Conservation (phyloP, 1,140 invertebrate genomes). For the Aphelenchoides besseyi region DNA sequence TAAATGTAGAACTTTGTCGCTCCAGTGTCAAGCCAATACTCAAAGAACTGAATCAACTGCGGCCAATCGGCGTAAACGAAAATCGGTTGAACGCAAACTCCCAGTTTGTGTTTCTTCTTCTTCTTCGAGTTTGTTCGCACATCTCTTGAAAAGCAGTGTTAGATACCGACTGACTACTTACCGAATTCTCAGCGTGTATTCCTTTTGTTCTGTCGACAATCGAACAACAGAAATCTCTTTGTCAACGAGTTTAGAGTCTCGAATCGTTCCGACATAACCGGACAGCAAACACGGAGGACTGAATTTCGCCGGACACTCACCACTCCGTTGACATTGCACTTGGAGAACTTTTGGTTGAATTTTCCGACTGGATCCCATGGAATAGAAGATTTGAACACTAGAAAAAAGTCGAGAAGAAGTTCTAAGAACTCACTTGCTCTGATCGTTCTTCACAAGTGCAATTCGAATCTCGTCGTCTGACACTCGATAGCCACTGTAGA, state of each 20-base stretch:
- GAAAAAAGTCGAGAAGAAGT: background rate
- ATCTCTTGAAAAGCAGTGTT: conserved; percentile 20
- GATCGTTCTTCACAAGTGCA: background rate
- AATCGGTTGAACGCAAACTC: conserved; percentile 30
- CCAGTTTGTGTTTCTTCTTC: conserved; percentile 27
- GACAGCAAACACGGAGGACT: background rate
- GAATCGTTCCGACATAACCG: conserved; percentile 26
- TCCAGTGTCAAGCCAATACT: conserved; percentile 24
- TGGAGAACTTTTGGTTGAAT: background rate
- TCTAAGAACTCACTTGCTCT: conserved; percentile 11
- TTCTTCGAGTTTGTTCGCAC: no score
- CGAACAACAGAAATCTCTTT: background rate
- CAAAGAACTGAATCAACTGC: conserved; percentile 25
- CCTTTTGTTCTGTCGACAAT: background rate
- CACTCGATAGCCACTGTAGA: conserved; percentile 20
- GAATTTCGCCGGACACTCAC: conserved; percentile 18
- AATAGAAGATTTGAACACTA: background rate
- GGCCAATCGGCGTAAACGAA: conserved; percentile 29
- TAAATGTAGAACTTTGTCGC: conserved; percentile 38
- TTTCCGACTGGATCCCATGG: background rate
- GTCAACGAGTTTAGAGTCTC: background rate
- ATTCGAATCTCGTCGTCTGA: conserved; percentile 23
- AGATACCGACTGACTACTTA: no score
- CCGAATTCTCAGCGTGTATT: background rate
- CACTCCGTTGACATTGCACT: conserved; percentile 10